phyloP scores from a whole-genome alignment of 35 echinoderm and acorn worm species.

The Apostichopus parvimensis region DNA sequence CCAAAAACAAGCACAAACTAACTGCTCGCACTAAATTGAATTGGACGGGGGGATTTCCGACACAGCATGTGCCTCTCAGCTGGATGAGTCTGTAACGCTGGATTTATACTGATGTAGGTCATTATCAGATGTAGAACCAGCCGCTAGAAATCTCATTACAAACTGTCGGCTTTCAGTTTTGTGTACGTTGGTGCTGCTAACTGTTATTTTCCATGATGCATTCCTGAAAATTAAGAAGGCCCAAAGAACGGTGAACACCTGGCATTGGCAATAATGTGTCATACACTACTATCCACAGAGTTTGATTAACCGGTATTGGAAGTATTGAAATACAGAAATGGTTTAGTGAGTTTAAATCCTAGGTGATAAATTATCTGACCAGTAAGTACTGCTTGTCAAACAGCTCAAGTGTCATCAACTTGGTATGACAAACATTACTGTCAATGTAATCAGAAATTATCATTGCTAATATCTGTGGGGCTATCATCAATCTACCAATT shows the following conservation, averaged over 20 bases:
- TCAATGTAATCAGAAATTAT: too few relatives aligned
- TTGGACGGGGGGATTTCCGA: slow-evolving; percentile 20
- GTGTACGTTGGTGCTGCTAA: not conserved
- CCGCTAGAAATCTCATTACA: slow-evolving; percentile 6
- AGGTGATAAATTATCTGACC: too few relatives aligned
- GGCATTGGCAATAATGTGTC: not conserved
- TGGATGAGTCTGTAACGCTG: not conserved
- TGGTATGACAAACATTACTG: too few relatives aligned
- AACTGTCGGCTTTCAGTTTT: not conserved
- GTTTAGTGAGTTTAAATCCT: too few relatives aligned
- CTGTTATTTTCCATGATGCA: not conserved
- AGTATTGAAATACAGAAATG: too few relatives aligned
- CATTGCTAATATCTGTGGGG: too few relatives aligned
- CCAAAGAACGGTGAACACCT: not conserved
- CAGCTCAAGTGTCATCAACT: too few relatives aligned
- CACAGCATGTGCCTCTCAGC: slow-evolving; percentile 10
- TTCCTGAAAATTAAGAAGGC: not conserved
- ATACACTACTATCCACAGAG: not conserved
- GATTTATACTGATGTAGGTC: slow-evolving; percentile 23
- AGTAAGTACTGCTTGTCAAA: too few relatives aligned
- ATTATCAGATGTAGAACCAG: not conserved
- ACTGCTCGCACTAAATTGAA: slow-evolving; percentile 20
- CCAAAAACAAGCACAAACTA: not conserved
- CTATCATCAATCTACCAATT: too few relatives aligned
- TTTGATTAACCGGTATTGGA: not conserved